These are phyloP conservation scores for Pheosia tremula DNA, from an alignment of 2,888 invertebrate genomes.

Conservation along the genomic window DNA sequence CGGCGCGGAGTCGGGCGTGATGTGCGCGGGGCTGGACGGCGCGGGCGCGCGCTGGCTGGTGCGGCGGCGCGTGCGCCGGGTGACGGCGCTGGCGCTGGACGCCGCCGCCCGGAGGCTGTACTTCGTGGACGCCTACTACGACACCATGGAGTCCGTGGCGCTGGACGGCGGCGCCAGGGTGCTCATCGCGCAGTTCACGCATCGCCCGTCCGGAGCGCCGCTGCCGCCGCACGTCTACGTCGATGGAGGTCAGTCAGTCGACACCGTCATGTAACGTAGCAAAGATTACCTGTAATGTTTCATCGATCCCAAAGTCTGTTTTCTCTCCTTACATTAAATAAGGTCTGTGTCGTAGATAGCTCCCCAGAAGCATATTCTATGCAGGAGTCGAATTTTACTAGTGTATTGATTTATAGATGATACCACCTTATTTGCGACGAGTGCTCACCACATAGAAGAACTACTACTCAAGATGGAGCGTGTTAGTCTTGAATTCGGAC, in stretches of 20 bases:
- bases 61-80: slow-evolving; percentile 87
- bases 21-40: slow-evolving; percentile 88
- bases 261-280: no score
- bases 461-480: no score
- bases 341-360: no score
- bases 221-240: slow-evolving; percentile 24
- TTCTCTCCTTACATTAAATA: no score
- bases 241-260: slow-evolving; percentile 18
- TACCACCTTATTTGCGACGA: no score
- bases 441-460: no score
- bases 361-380: no score
- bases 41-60: slow-evolving; percentile 79
- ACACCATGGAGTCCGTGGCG: slow-evolving; percentile 87
- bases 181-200: slow-evolving; percentile 54
- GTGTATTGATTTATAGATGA: no score
- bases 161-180: slow-evolving; percentile 88
- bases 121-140: slow-evolving; percentile 93
- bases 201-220: slow-evolving; percentile 29
- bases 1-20: slow-evolving; percentile 86
- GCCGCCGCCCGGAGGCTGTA: slow-evolving; percentile 90
- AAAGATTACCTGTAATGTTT: no score
- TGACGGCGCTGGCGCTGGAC: slow-evolving; percentile 90
- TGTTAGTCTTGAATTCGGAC: no score
- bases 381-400: no score
- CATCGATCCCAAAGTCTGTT: no score